phyloP scores from a whole-genome alignment of 2,888 invertebrate species.

The Sclerodermus sp. region DNA sequence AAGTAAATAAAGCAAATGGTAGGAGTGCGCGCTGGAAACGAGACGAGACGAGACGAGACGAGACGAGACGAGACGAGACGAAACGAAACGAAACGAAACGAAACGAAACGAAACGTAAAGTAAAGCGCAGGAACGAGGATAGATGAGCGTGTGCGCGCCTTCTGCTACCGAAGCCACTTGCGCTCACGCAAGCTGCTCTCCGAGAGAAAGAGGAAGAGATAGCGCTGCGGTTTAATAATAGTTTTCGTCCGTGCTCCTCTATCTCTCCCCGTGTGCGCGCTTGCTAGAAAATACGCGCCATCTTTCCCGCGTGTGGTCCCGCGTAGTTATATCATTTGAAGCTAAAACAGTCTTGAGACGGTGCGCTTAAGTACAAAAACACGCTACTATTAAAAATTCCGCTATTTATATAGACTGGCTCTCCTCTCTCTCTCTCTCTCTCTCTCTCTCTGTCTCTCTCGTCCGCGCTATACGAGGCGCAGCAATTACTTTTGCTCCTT shows the following conservation, averaged over 20 bases:
- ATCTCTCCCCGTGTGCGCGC: neutral
- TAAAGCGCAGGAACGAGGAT: too few species aligned
- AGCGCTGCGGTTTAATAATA: conserved; percentile 31
- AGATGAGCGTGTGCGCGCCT: too few species aligned
- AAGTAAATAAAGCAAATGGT: too few species aligned
- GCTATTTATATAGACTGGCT: neutral
- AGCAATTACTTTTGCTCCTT: too few species aligned
- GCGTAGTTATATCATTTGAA: conserved; percentile 34
- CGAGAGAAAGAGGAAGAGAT: neutral
- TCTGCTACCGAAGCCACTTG: conserved; percentile 16
- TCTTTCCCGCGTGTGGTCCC: conserved; percentile 34
- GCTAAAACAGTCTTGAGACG: conserved; percentile 36
- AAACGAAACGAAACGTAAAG: too few species aligned
- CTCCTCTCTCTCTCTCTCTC: neutral
- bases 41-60: too few species aligned
- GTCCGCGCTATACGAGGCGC: neutral
- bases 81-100: too few species aligned
- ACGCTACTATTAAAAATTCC: conserved; percentile 32
- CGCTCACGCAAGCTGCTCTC: conserved; percentile 2
- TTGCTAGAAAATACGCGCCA: conserved; percentile 28
- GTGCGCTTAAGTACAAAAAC: conserved; percentile 35
- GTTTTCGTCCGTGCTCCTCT: conserved; percentile 21
- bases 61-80: too few species aligned
- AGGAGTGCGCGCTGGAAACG: too few species aligned
- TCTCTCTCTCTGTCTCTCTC: neutral